phyloP scores from a whole-genome alignment of 2,113 vertebrate genomes.

The Hypomesus transpacificus region DNA sequence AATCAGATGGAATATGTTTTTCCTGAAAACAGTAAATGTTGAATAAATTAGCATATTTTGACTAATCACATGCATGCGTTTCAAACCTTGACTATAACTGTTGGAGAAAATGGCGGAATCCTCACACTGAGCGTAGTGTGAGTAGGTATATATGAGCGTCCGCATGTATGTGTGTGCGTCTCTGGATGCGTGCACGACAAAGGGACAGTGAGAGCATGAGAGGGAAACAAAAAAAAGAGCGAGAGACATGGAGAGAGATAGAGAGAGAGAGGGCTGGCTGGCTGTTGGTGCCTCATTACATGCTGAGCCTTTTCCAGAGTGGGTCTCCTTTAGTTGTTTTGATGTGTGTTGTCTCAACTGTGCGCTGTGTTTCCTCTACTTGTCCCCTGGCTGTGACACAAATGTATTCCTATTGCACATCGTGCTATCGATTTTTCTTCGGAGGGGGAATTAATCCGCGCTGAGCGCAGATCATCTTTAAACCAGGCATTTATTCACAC shows the following conservation, averaged over 20 bases:
- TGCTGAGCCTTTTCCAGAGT: background rate
- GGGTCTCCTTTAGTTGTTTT: slow-evolving; percentile 43
- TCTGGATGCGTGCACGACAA: background rate
- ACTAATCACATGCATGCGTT: slow-evolving; percentile 38
- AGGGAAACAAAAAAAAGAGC: too few species aligned
- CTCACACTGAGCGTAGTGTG: slow-evolving; percentile 17
- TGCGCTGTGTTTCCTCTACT: slow-evolving; percentile 36
- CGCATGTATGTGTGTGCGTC: background rate
- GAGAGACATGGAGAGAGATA: too few species aligned
- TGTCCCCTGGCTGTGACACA: slow-evolving; percentile 51
- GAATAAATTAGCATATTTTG: slow-evolving; percentile 59
- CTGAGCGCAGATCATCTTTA: slow-evolving; percentile 63
- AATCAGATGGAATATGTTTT: slow-evolving; percentile 23
- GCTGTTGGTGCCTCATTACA: background rate
- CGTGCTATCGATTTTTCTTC: slow-evolving; percentile 63
- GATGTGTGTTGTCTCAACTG: slow-evolving; percentile 48
- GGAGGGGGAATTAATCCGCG: slow-evolving; percentile 64
- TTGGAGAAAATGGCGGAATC: too few species aligned
- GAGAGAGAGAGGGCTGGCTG: too few species aligned
- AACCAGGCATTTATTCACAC: slow-evolving; percentile 56
- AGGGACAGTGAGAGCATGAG: too few species aligned
- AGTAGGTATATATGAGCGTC: slow-evolving; percentile 8
- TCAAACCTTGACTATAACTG: slow-evolving; percentile 31
- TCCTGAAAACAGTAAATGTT: slow-evolving; percentile 33
- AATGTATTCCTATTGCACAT: slow-evolving; percentile 64